Evolutionary conservation across 2,888 invertebrate species (phyloP).

Genomic region (Gortyna flavago): DNA sequence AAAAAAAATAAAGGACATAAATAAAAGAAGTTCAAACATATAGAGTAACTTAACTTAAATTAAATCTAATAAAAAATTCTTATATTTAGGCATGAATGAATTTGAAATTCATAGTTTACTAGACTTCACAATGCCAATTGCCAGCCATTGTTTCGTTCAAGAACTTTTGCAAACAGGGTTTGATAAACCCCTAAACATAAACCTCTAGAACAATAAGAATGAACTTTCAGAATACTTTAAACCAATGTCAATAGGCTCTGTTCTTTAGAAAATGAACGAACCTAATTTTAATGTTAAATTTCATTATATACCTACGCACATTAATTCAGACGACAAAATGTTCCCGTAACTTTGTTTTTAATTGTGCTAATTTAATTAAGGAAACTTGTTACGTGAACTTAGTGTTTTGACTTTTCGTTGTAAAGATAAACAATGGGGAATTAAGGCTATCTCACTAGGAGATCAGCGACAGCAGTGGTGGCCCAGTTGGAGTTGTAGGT

Average conservation of each 20-base stretch:
- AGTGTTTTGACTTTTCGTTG: not conserved
- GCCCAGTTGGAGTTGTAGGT: too few relatives aligned
- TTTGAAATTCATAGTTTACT: not conserved
- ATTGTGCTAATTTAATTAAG: not conserved
- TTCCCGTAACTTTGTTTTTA: not conserved
- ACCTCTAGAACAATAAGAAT: not conserved
- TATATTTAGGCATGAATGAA: too few relatives aligned
- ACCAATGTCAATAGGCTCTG: not conserved
- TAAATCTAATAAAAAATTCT: too few relatives aligned
- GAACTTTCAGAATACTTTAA: conserved; percentile 2
- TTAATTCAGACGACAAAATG: not conserved
- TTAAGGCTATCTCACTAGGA: not conserved
- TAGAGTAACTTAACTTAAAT: too few relatives aligned
- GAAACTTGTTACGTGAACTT: not conserved
- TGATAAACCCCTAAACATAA: not conserved
- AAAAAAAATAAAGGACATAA: too few relatives aligned
- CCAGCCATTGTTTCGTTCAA: not conserved
- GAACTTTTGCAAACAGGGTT: conserved; percentile 11
- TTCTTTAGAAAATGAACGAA: not conserved
- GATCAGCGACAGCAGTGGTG: too few relatives aligned
- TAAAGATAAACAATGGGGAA: not conserved
- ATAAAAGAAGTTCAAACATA: too few relatives aligned
- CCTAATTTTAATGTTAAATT: not conserved
- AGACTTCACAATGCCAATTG: not conserved
- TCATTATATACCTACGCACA: not conserved